Conservation (phyloP, 1,140 invertebrate species). For the Pseudomyrmex gracilis region DNA sequence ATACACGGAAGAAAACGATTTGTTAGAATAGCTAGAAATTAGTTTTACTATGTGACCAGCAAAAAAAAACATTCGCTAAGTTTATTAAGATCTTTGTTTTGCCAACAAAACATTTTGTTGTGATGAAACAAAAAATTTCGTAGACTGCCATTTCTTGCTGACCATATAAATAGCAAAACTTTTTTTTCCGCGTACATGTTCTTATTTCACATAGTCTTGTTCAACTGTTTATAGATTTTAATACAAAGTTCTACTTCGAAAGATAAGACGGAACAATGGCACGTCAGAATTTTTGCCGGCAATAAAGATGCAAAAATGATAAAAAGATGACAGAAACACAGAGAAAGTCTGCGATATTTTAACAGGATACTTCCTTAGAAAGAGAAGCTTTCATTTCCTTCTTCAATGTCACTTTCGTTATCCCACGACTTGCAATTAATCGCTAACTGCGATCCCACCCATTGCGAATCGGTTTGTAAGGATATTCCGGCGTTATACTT, state of each 20-base stretch:
- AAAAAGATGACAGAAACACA: slow-evolving; percentile 19
- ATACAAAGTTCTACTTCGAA: too few species aligned
- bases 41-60: too few species aligned
- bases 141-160: too few species aligned
- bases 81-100: too few species aligned
- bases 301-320: background rate
- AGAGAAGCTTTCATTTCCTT: slow-evolving; percentile 26
- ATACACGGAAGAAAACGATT: too few species aligned
- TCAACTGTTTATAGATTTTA: background rate
- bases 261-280: too few species aligned
- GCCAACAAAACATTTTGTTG: too few species aligned
- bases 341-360: slow-evolving; percentile 57
- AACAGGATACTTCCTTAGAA: slow-evolving; percentile 48
- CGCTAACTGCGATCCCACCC: background rate
- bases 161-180: too few species aligned
- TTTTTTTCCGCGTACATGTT: too few species aligned
- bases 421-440: slow-evolving; percentile 1
- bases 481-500: background rate
- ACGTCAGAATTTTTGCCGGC: background rate
- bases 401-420: background rate
- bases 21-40: too few species aligned
- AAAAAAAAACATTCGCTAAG: too few species aligned
- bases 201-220: background rate
- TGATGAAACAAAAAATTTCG: too few species aligned
- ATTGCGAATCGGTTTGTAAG: background rate